Evolutionary conservation across 2,888 invertebrate species (phyloP).

Genomic region (Coremacera marginata): DNA sequence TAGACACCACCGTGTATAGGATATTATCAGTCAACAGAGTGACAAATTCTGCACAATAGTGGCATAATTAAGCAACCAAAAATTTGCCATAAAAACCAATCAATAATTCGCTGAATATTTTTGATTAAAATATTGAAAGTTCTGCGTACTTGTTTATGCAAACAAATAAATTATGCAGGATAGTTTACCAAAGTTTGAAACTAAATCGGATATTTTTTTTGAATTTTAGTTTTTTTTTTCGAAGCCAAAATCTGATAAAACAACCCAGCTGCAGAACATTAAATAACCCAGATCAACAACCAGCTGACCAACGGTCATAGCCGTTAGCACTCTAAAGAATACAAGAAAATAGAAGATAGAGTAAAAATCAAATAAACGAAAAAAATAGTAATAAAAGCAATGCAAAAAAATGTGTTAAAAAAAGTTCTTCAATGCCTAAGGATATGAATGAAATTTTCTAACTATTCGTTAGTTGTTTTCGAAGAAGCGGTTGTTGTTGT

Average conservation of each 20-base stretch:
- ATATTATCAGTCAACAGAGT: too few species aligned
- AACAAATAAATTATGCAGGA: too few species aligned
- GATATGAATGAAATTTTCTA: conserved; percentile 35
- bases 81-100: too few species aligned
- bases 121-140: too few species aligned
- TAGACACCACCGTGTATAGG: too few species aligned
- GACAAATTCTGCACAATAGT: too few species aligned
- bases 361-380: background rate
- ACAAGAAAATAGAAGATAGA: background rate
- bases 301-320: conserved; percentile 9
- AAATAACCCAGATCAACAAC: conserved; percentile 14
- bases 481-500: background rate
- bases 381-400: conserved; percentile 4
- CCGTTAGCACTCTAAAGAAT: conserved; percentile 22
- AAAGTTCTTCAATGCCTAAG: conserved; percentile 30
- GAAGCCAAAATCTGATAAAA: background rate
- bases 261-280: background rate
- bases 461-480: background rate
- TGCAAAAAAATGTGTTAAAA: background rate
- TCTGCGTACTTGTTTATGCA: too few species aligned
- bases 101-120: too few species aligned
- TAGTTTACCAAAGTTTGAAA: too few species aligned
- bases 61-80: too few species aligned
- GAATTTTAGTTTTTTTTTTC: too few species aligned
- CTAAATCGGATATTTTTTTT: too few species aligned